A percentile compares a stretch with the other conserved stretches of the same genome.
These are phyloP conservation scores for Bombus superbus DNA, from an alignment of 1,140 invertebrate species.

Conservation along the genomic window DNA sequence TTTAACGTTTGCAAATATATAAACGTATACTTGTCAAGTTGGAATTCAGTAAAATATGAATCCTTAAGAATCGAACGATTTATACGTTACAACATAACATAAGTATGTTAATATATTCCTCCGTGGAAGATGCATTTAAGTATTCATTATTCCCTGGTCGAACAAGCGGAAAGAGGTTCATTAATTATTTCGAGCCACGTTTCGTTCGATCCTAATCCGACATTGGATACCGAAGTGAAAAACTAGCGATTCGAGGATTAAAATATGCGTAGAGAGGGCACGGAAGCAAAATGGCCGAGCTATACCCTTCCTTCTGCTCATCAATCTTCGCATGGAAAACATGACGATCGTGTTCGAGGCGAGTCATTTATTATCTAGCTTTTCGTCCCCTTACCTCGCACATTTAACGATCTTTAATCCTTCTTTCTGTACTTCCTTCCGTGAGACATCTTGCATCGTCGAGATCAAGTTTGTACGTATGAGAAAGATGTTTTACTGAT, in stretches of 20 bases:
- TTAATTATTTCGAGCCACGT: constrained; percentile 2
- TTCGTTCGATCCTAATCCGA: background rate
- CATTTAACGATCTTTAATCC: no score
- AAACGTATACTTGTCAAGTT: no score
- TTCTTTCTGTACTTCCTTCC: constrained; percentile 26
- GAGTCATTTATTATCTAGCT: constrained; percentile 64
- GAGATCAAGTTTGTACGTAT: background rate
- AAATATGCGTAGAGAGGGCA: constrained; percentile 44
- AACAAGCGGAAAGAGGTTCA: background rate
- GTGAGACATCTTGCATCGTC: constrained; percentile 51
- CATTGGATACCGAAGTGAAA: no score
- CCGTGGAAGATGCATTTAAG: constrained; percentile 9
- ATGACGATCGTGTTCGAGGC: constrained; percentile 48
- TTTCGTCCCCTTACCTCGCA: constrained; percentile 27
- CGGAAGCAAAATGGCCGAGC: background rate
- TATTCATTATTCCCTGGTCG: background rate
- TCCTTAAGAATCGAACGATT: no score
- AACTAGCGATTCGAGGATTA: constrained; percentile 5
- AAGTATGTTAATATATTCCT: constrained; percentile 2
- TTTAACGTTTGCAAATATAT: no score
- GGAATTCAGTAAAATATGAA: no score
- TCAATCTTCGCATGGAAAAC: constrained; percentile 65
- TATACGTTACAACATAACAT: background rate
- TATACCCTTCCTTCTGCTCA: constrained; percentile 31
- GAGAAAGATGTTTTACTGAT: background rate